Conservation (phyloP, 2,797 vertebrate genomes). For the Huso huso region DNA sequence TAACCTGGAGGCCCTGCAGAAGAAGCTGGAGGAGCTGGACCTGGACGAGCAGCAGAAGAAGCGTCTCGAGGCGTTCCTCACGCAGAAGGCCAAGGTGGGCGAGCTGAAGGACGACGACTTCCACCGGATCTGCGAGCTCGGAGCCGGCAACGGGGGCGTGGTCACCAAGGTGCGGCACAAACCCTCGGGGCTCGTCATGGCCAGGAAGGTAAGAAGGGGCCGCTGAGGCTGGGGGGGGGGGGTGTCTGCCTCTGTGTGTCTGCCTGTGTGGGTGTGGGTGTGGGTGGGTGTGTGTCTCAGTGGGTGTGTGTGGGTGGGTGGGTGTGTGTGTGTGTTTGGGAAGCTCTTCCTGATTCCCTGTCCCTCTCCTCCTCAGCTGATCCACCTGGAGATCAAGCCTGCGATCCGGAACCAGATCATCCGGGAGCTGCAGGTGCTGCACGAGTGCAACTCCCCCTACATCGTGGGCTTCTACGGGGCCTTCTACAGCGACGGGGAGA, state of each 20-base stretch:
- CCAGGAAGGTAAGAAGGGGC: slow-evolving; percentile 78
- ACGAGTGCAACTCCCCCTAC: slow-evolving; percentile 92
- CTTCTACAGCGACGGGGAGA: slow-evolving; percentile 91
- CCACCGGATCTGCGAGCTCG: slow-evolving; percentile 84
- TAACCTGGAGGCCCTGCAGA: slow-evolving; percentile 86
- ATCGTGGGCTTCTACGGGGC: slow-evolving; percentile 95
- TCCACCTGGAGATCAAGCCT: slow-evolving; percentile 92
- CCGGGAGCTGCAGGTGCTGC: slow-evolving; percentile 90
- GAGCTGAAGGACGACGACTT: slow-evolving; percentile 96
- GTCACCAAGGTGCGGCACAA: slow-evolving; percentile 96
- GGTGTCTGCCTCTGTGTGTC: too few species aligned
- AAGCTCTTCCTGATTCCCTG: slow-evolving; percentile 1
- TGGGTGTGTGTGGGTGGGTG: background rate
- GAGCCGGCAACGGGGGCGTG: slow-evolving; percentile 90
- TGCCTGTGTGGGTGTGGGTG: too few species aligned
- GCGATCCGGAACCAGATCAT: slow-evolving; percentile 96
- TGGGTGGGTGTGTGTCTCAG: too few species aligned
- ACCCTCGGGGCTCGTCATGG: slow-evolving; percentile 87
- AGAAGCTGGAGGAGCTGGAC: slow-evolving; percentile 88
- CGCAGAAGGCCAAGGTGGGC: slow-evolving; percentile 93
- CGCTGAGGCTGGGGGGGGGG: too few species aligned
- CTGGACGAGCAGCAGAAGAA: slow-evolving; percentile 92
- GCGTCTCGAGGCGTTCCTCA: slow-evolving; percentile 89
- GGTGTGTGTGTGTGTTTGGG: too few species aligned
- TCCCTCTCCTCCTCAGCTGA: slow-evolving; percentile 59